Base-by-base conservation (phyloP, 2,113 vertebrate species). In the Cyphomyrus discorhynchus region DNA sequence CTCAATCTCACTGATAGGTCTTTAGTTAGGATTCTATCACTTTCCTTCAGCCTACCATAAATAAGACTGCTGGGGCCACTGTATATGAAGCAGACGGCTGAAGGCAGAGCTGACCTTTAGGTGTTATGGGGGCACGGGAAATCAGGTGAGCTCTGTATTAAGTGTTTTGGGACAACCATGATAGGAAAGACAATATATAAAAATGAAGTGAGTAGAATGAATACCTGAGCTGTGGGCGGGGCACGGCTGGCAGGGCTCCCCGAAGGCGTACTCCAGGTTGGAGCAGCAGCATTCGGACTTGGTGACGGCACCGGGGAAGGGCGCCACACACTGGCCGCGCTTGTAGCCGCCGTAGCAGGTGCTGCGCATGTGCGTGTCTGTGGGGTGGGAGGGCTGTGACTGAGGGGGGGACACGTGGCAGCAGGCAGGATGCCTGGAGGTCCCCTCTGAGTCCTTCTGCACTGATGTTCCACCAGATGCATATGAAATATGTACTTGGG, bases 281-380 rank as follows among this genome's bases (percentile, higher is more conserved):
- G 97, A 97, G 88, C 98, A 99, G 90, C 98, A 99, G 91, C 98
- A 99, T 86, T 98, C 97, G 0, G 98, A 99, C 93, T 99, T 99
- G 86, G 98, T 99, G 80, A 99, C 97, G 0, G 98, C 98, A 2
- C 98, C 98, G 0, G 97, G 97, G 91, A 99, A 94, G 0, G 98
- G 97, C 24, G 95, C 95, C 89, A 98, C 96, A 46, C 98, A 99
- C 84, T 99, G 97, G 50, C 98, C 98, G 87, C 97, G 96, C 95
- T 96, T 98, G 96, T 99, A 99, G 50, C 97, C 98, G 1, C 98
- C 98, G 0, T 99, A 99, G 95, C 98, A 99, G 0, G 98, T 97
- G 95, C 98, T 99, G 91, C 98, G 95, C 98, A 99, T 99, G 39
- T 99, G 98, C 49, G 98, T 99, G 93, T 99, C 98, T 99, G 95